Percentiles rank a stretch among this genome's conserved stretches.
These are phyloP conservation scores for Oceanodroma tethys DNA, from an alignment of 2,113 vertebrate genomes.

Conservation along the genomic window DNA sequence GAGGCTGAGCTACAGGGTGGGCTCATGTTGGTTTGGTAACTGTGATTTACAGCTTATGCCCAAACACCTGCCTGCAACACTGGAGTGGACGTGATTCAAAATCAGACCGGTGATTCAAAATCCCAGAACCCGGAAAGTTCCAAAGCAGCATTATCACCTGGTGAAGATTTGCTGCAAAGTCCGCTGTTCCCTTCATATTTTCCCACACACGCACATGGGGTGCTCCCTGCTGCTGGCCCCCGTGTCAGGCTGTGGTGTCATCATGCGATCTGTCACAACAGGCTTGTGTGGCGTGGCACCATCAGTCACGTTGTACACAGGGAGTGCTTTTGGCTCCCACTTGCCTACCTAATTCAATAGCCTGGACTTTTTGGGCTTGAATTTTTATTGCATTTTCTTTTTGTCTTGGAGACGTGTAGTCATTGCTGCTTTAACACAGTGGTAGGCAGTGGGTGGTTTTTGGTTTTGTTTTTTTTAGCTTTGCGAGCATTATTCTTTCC, in stretches of 20 bases:
- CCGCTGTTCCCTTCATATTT: neutral
- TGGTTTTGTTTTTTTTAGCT: neutral
- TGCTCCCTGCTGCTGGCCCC: neutral
- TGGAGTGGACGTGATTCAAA: neutral
- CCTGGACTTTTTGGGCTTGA: neutral
- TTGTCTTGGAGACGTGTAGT: neutral
- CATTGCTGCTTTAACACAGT: neutral
- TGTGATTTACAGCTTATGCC: neutral
- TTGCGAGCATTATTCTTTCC: neutral
- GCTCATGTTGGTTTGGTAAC: neutral
- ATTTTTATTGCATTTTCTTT: neutral
- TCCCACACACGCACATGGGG: accelerated
- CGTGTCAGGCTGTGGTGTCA: accelerated
- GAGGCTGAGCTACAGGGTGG: neutral
- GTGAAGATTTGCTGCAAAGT: neutral
- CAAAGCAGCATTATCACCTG: neutral
- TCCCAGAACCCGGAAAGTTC: neutral
- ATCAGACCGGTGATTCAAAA: neutral
- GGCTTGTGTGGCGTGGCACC: no score
- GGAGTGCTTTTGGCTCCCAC: neutral
- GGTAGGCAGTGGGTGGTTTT: neutral
- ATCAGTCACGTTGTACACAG: neutral
- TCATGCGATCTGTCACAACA: neutral
- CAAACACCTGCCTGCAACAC: neutral
- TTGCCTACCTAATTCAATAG: neutral